Base-by-base conservation (phyloP, 2,888 invertebrate genomes). In the Drosophila prolongata region DNA sequence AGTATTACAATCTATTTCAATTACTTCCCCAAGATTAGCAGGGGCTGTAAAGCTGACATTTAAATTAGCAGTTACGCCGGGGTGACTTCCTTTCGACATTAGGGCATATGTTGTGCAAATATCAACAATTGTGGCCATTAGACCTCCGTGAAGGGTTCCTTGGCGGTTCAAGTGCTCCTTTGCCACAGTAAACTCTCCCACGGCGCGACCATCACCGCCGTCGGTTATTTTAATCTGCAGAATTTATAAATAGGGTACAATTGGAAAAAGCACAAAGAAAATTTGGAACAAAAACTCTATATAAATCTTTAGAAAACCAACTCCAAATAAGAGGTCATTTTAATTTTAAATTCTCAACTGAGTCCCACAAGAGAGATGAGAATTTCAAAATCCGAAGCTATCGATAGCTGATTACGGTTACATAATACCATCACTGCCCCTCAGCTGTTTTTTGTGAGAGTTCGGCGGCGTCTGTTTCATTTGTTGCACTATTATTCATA, bases 71-170 rank as follows among this genome's bases (percentile, higher is more conserved):
- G 97, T 96, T 1, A 97, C 96, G 19, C 97, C 97, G 54, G 96
- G 94, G 50, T 93, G 93, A 4, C 93, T 93, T 30, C 93, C 94
- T 80, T 94, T 94, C 0, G 96, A 95, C 90, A 96, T 94, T 1
- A 98, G 91, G 0, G 97, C 98, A 89, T 95, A 95, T 0, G 96
- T 96, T 1, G 98, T 97, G 24, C 98, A 91, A 58, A 93, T 93
- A 89, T 97, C 96, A 27, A 92, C 78, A 14, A 98, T 91, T 0
- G 96, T 96, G 3, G 96, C 95, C 4, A 96, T 96, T 82, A 97
- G 95, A 6, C 97, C 98, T 2, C 98, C 98, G 90, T 98, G 98
- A 5, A 98, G 91, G 0, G 95, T 94, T 0, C 97, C 97, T 6
- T 94, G 94, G 13, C 93, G 92, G 92, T 98, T 98, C 2, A 95